These are phyloP conservation scores for Nixonia krombeini DNA, from an alignment of 1,140 invertebrate genomes.

Conservation along the genomic window DNA sequence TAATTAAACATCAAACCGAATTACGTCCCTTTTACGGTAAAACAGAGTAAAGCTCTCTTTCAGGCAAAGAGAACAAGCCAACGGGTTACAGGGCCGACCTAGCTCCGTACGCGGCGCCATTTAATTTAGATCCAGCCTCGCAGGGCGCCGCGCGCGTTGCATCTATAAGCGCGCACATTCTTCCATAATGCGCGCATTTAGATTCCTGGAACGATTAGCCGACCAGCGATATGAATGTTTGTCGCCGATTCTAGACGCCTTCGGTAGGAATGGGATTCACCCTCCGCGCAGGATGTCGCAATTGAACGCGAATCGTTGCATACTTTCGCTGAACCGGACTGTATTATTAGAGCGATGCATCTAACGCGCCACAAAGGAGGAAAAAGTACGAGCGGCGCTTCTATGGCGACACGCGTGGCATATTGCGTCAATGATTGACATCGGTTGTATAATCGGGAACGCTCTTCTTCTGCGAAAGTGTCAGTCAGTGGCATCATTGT, in stretches of 20 bases:
- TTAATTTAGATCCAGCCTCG: slow-evolving; percentile 13
- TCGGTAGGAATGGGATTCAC: slow-evolving; percentile 37
- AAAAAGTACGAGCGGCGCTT: slow-evolving; percentile 1
- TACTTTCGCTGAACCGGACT: slow-evolving; percentile 16
- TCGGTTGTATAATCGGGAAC: slow-evolving; percentile 3
- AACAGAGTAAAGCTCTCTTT: slow-evolving; percentile 9
- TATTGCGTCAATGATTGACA: slow-evolving; percentile 29
- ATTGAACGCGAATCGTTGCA: slow-evolving; percentile 21
- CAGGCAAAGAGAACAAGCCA: not conserved
- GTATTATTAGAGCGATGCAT: slow-evolving; percentile 31
- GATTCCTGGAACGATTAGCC: slow-evolving; percentile 58
- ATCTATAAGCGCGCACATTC: slow-evolving; percentile 43
- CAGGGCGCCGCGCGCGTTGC: slow-evolving; percentile 31
- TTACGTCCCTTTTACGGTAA: slow-evolving; percentile 29
- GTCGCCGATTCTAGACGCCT: slow-evolving; percentile 40
- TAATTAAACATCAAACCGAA: slow-evolving; percentile 49
- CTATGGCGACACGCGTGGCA: slow-evolving; percentile 16
- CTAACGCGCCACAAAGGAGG: slow-evolving; percentile 12
- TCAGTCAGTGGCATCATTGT: slow-evolving; percentile 23
- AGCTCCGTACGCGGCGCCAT: slow-evolving; percentile 4
- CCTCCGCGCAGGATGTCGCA: slow-evolving; percentile 40
- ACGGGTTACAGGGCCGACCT: slow-evolving; percentile 1
- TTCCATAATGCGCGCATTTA: slow-evolving; percentile 53
- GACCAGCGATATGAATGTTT: slow-evolving; percentile 54
- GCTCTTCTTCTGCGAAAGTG: slow-evolving; percentile 15